These are phyloP conservation scores for Zygothrica quintamaculata DNA, from an alignment of 2,888 invertebrate genomes.

Conservation along the genomic window DNA sequence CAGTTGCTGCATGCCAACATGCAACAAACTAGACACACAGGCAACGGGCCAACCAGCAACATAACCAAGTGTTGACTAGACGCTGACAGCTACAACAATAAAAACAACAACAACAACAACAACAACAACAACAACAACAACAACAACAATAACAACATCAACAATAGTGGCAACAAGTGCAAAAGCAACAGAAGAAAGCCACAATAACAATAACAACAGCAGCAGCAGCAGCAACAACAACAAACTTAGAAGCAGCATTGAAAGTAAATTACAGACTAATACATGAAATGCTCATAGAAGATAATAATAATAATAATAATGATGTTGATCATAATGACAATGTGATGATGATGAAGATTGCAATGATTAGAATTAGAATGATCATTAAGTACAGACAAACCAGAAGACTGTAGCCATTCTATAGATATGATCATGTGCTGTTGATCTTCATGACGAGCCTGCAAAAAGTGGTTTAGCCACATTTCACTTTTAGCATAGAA, in stretches of 20 bases:
- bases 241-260: constrained; percentile 63
- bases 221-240: constrained; percentile 19
- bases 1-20: constrained; percentile 73
- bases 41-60: constrained; percentile 53
- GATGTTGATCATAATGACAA: constrained; percentile 23
- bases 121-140: constrained; percentile 59
- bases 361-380: constrained; percentile 17
- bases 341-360: constrained; percentile 4
- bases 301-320: constrained; percentile 10
- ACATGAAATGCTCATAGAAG: constrained; percentile 30
- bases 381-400: no score
- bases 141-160: constrained; percentile 15
- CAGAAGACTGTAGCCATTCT: constrained; percentile 8
- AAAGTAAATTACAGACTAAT: constrained; percentile 70
- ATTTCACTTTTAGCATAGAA: constrained; percentile 81
- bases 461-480: constrained; percentile 73
- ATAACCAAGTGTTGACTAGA: constrained; percentile 68
- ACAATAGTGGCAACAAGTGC: constrained; percentile 58
- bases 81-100: constrained; percentile 57
- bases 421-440: constrained; percentile 28
- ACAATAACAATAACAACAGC: constrained; percentile 35
- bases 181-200: constrained; percentile 65
- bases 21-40: constrained; percentile 78
- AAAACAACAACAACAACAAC: constrained; percentile 30
- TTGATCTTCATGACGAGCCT: constrained; percentile 47